Percentiles rank a stretch among this genome's conserved stretches.
These are phyloP conservation scores for Psittacula echo DNA, from an alignment of 2,797 vertebrate genomes.

Conservation along the genomic window DNA sequence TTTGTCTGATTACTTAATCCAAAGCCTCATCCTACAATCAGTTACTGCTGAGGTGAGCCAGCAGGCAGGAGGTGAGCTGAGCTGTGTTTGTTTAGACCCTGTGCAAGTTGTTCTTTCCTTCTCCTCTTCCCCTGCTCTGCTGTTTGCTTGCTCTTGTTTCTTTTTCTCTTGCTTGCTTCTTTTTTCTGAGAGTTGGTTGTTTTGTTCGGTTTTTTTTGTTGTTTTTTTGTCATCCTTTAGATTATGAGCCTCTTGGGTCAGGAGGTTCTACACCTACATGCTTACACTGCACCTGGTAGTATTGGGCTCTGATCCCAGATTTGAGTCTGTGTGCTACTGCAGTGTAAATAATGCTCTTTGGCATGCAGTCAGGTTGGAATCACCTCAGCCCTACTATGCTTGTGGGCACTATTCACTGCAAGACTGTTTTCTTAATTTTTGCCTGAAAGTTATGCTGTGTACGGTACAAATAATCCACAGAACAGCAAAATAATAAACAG, in stretches of 20 bases:
- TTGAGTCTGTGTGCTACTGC: background rate
- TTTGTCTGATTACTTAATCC: background rate
- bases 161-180: background rate
- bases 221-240: background rate
- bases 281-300: background rate
- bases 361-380: background rate
- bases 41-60: background rate
- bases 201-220: background rate
- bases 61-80: background rate
- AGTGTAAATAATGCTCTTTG: background rate
- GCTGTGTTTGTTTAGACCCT: background rate
- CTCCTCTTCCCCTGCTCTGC: background rate
- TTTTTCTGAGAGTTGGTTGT: background rate
- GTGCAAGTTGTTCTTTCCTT: background rate
- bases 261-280: background rate
- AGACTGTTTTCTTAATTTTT: background rate
- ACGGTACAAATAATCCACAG: background rate
- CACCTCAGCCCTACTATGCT: background rate
- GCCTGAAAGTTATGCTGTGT: background rate
- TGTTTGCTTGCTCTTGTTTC: background rate
- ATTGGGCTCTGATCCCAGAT: background rate
- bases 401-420: background rate
- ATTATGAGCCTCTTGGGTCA: background rate
- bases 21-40: background rate
- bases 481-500: background rate